These are phyloP conservation scores for Alloscopus bannaensis DNA, from an alignment of 2,888 invertebrate species.

Conservation along the genomic window DNA sequence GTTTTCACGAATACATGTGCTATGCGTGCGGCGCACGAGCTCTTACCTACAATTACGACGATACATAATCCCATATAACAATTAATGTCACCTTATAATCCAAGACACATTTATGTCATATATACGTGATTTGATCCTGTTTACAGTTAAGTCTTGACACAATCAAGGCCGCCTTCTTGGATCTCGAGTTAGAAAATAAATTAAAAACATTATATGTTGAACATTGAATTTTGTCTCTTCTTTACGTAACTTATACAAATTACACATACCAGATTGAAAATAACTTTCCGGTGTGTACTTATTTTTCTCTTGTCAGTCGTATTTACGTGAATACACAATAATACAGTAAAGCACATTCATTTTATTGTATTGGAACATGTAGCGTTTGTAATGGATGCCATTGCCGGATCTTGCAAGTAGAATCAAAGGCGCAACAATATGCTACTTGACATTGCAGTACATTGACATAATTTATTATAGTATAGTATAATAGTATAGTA, in stretches of 20 bases:
- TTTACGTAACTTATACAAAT: not conserved
- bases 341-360: constrained; percentile 50
- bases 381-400: not conserved
- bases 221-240: not conserved
- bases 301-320: constrained; percentile 8
- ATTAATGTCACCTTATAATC: constrained; percentile 29
- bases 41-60: not conserved
- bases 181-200: constrained; percentile 32
- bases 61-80: too few relatives aligned
- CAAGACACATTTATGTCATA: constrained; percentile 42
- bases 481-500: too few relatives aligned
- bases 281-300: constrained; percentile 9
- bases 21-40: not conserved
- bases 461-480: too few relatives aligned
- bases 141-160: constrained; percentile 49
- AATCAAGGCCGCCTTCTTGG: constrained; percentile 37
- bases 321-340: too few relatives aligned
- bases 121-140: constrained; percentile 30
- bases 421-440: too few relatives aligned
- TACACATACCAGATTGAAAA: constrained; percentile 41
- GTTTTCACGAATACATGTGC: not conserved
- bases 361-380: constrained; percentile 32
- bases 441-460: too few relatives aligned
- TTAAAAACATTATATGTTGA: constrained; percentile 29
- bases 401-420: too few relatives aligned